Percentiles rank a stretch among this genome's conserved stretches.
Evolutionary conservation across 2,113 vertebrate genomes (phyloP).

Genomic region (Catharus fuscescens): DNA sequence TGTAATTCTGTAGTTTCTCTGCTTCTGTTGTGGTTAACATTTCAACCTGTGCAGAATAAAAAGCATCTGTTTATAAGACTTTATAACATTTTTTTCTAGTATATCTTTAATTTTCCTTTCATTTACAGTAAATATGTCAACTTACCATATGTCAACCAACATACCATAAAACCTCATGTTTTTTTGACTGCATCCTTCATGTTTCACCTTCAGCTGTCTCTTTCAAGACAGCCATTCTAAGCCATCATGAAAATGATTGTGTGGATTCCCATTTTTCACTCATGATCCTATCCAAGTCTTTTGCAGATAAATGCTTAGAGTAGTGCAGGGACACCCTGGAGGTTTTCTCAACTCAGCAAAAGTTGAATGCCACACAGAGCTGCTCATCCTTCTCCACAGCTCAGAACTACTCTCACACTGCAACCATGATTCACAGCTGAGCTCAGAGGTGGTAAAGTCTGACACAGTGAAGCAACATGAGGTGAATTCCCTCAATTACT

Average conservation of each 20-base stretch:
- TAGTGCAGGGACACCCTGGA: background rate
- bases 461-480: background rate
- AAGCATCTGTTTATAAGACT: background rate
- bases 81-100: background rate
- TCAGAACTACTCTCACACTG: background rate
- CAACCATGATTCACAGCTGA: background rate
- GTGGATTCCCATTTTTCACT: background rate
- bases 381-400: background rate
- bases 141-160: background rate
- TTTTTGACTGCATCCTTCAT: background rate
- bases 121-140: background rate
- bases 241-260: background rate
- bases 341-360: background rate
- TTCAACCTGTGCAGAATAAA: background rate
- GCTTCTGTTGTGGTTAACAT: background rate
- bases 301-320: background rate
- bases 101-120: background rate
- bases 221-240: background rate
- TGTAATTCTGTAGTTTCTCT: background rate
- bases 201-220: background rate
- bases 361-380: background rate
- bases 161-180: background rate
- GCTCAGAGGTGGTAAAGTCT: background rate
- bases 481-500: background rate
- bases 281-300: background rate